Percentiles rank a stretch among this genome's conserved stretches.
These are phyloP conservation scores for Cromileptes altivelis DNA, from an alignment of 2,113 vertebrate species.

Conservation along the genomic window DNA sequence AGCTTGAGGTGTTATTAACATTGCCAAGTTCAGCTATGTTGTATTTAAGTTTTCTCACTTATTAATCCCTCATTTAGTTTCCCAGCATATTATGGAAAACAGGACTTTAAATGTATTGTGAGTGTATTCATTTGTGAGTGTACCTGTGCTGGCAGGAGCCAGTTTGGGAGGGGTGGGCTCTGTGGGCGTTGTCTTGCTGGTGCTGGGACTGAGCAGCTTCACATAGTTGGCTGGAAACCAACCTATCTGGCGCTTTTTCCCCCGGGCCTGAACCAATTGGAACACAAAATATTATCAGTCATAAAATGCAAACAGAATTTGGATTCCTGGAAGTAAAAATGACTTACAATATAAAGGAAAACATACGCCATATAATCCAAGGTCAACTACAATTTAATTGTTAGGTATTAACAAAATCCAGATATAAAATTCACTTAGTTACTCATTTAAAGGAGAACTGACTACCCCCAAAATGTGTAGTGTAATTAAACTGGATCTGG, in stretches of 20 bases:
- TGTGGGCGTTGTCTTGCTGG: constrained; percentile 96
- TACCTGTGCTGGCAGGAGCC: constrained; percentile 76
- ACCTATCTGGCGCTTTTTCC: constrained; percentile 97
- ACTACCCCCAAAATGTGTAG: neutral
- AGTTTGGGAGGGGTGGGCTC: constrained; percentile 90
- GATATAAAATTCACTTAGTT: too few species aligned
- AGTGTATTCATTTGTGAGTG: neutral
- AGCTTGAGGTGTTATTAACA: too few species aligned
- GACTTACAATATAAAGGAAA: neutral
- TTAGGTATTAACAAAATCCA: too few species aligned
- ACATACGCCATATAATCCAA: neutral
- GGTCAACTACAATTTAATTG: neutral
- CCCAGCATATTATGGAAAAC: neutral
- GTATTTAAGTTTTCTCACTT: too few species aligned
- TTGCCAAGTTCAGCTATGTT: too few species aligned
- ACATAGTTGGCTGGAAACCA: constrained; percentile 99
- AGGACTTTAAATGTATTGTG: neutral
- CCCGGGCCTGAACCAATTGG: constrained; percentile 89
- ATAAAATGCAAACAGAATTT: neutral
- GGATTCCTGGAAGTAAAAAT: neutral
- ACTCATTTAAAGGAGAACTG: neutral
- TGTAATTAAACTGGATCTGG: neutral
- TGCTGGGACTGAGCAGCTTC: constrained; percentile 96
- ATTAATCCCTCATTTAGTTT: too few species aligned
- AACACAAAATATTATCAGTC: neutral